Base-by-base conservation (phyloP, 2,888 invertebrate species). In the Sclerodermus sp. region DNA sequence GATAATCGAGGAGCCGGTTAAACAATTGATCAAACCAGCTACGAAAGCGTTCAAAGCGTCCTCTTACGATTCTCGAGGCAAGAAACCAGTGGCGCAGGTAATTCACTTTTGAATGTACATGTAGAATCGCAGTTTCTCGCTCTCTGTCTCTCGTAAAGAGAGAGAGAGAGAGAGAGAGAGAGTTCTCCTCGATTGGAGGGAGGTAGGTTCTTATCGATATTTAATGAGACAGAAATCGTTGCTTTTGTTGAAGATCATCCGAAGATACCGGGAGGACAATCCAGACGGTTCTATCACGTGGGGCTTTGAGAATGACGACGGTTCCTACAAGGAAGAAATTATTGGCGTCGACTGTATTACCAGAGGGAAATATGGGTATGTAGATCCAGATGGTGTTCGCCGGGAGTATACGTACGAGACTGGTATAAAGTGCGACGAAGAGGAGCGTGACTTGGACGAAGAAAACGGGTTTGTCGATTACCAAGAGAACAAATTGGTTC, bases 271-370 rank as follows among this genome's bases (percentile, higher is more conserved):
- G 45, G 90, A 90, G 38, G 91, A 91, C 74, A 90, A 91, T 68
- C 82, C 84, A 18, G 89, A 90, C 63, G 74, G 74, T 37, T 91
- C 88, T 71, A 92, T 92, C 64, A 88, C 89, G 0, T 92, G 92
- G 92, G 92, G 92, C 42, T 92, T 88, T 70, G 91, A 92, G 77
- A 91, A 92, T 73, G 91, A 91, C 65, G 92, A 92, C 68, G 92
- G 92, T 16, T 88, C 90, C 1, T 92, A 89, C 78, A 92, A 92
- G 73, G 91, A 92, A 73, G 91, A 92, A 80, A 83, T 85, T 8
- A 89, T 91, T 62, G 92, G 92, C 39, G 81, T 84, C 10, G 90
- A 92, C 75, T 89, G 89, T 67, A 77, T 89, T 52, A 88, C 88
- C 10, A 84, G 87, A 56, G 91, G 91, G 41, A 90, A 87, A 71